Base-by-base conservation (phyloP, 2,888 invertebrate genomes). In the Pimpla rufipes region DNA sequence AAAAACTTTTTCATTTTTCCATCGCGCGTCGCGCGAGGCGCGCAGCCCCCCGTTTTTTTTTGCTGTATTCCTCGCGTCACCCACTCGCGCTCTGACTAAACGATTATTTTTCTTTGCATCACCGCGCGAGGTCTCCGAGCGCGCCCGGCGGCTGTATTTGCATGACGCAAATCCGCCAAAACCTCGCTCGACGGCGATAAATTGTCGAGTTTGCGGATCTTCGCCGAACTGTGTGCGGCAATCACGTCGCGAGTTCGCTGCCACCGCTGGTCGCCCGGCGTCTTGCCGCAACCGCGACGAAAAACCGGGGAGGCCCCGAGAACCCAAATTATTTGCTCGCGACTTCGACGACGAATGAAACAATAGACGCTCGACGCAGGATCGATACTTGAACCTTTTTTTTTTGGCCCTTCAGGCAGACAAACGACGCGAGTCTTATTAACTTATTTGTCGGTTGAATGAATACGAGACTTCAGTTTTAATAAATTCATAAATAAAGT, bases 91-190 rank as follows among this genome's bases (percentile, higher is more conserved):
- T 73, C 47, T 52, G 79, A 67, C 52, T 79, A 18, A 73, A 73
- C 55, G 76, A 80, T 83, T 83, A 83, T 77, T 80, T 80, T 83
- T 77, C 77, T 83, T 77, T 79, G 68, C 73, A 79, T 76, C 80
- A 76, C 77, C 75, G 29, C 29, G 29, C 29, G 75, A 75, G 78
- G 64, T 64, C 42, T 64, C 21, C 71, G 50, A 67, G 59, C 37
- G 8, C 37, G 35, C 50, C 40, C 73, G 40, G 21, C 66, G 23
- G 70, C 52, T 50, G 52, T 76, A 57, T 84, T 79, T 79, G 77
- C 81, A 35, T 21, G 64, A 52, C 62, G 83, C 81, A 77, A 83
- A 79, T 83, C 18, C 57, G 66, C 64, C 68, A 77, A 68, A 81
- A 85, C 68, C 77, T 23, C 70, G 29, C n/a, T 76, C 78, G 59